phyloP scores from a whole-genome alignment of 2,113 vertebrate genomes.

The Sinocyclocheilus grahami region DNA sequence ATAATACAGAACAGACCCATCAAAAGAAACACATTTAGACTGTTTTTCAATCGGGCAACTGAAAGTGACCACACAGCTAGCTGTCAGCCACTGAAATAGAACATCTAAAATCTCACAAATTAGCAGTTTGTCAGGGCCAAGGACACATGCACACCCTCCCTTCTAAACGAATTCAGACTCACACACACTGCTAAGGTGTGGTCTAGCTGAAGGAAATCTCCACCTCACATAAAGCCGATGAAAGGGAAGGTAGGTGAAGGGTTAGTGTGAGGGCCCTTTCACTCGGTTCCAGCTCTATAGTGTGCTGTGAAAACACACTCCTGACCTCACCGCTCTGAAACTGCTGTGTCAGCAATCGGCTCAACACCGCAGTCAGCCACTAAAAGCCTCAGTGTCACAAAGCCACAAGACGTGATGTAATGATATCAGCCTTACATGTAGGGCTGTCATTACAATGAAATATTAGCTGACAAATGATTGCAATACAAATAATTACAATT shows the following conservation, averaged over 20 bases:
- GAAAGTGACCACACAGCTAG: neutral
- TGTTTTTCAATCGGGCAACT: too few species aligned
- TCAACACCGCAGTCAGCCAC: neutral
- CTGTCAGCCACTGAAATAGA: slow-evolving; percentile 7
- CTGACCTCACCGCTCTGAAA: slow-evolving; percentile 34
- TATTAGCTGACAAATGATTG: neutral
- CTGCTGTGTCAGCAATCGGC: slow-evolving; percentile 3
- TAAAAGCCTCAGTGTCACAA: neutral
- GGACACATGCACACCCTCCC: neutral
- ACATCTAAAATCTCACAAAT: neutral
- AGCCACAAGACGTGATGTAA: neutral
- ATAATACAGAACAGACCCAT: too few species aligned
- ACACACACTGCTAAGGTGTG: slow-evolving; percentile 40
- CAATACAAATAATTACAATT: neutral
- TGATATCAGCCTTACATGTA: neutral
- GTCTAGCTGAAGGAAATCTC: slow-evolving; percentile 49
- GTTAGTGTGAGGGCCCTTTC: slow-evolving; percentile 62
- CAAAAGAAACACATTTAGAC: neutral
- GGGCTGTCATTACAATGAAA: too few species aligned
- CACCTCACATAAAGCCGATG: slow-evolving; percentile 55
- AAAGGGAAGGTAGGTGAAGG: slow-evolving; percentile 58
- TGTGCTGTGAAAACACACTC: slow-evolving; percentile 62
- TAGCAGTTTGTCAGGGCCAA: slow-evolving; percentile 18
- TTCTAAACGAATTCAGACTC: neutral
- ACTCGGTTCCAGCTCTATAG: slow-evolving; percentile 62